These are phyloP conservation scores for Stratiomys singularior DNA, from an alignment of 2,888 invertebrate species.

Conservation along the genomic window DNA sequence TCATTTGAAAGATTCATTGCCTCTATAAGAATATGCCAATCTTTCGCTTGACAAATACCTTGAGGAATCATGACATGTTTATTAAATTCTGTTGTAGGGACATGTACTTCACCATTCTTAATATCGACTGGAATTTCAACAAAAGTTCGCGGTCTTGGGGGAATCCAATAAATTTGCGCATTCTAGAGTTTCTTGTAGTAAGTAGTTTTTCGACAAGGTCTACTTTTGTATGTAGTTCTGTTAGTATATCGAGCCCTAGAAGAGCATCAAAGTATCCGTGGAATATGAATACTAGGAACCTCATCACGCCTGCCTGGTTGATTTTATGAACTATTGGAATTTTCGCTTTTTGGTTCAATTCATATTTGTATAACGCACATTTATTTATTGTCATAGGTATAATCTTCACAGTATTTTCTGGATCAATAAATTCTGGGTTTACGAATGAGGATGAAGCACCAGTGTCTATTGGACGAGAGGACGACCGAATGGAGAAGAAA, in stretches of 20 bases:
- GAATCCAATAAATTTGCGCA: background rate
- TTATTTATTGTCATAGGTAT: no score
- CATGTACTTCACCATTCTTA: conserved; percentile 17
- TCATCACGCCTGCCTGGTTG: background rate
- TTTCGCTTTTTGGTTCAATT: no score
- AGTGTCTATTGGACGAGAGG: no score
- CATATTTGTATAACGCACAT: no score
- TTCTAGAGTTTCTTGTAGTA: conserved; percentile 29
- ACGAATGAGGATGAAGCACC: no score
- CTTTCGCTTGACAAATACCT: conserved; percentile 11
- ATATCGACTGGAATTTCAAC: conserved; percentile 36
- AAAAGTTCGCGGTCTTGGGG: background rate
- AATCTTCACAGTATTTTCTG: no score
- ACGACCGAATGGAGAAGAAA: no score
- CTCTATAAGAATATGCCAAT: conserved; percentile 17
- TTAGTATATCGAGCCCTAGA: conserved; percentile 51
- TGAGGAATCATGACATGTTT: background rate
- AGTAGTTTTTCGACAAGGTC: conserved; percentile 48
- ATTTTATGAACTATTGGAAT: background rate
- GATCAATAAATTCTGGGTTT: no score
- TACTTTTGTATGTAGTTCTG: conserved; percentile 47
- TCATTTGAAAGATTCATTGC: background rate
- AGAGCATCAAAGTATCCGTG: conserved; percentile 53
- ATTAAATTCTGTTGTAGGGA: background rate
- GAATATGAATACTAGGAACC: conserved; percentile 51